Evolutionary conservation across 2,797 vertebrate species (phyloP).

Genomic region (Iguana delicatissima): DNA sequence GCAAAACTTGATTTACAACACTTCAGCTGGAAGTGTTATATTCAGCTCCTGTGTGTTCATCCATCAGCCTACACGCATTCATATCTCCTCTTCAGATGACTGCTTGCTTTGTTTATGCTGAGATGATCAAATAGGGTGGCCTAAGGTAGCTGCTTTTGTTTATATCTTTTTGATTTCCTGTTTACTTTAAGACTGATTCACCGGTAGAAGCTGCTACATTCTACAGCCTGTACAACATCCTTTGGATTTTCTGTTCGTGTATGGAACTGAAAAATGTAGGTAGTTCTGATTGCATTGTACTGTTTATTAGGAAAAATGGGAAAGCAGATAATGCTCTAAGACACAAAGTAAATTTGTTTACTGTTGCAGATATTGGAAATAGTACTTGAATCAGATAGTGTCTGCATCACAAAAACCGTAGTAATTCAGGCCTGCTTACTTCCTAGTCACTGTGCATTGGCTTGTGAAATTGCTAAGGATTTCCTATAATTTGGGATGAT

Average conservation of each 20-base stretch:
- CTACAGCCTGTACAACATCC: neutral
- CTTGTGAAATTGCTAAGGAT: neutral
- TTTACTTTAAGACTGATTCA: neutral
- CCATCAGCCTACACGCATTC: conserved; percentile 58
- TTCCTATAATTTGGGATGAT: neutral
- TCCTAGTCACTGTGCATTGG: neutral
- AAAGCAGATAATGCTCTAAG: neutral
- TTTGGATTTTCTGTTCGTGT: neutral
- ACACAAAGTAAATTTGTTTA: neutral
- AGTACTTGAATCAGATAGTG: neutral
- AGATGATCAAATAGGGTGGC: conserved; percentile 12
- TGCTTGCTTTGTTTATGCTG: conserved; percentile 15
- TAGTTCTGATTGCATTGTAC: neutral
- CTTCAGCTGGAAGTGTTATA: neutral
- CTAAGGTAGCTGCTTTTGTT: neutral
- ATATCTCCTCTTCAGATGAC: conserved; percentile 50
- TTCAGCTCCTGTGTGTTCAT: conserved; percentile 53
- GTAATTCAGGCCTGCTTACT: neutral
- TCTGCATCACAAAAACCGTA: neutral
- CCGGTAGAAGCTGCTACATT: neutral
- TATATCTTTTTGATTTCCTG: neutral
- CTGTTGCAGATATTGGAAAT: neutral
- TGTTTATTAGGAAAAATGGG: neutral
- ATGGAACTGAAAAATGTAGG: neutral
- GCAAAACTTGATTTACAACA: neutral